Conservation (phyloP, 2,888 invertebrate species). For the Hyposoter dolosus region DNA sequence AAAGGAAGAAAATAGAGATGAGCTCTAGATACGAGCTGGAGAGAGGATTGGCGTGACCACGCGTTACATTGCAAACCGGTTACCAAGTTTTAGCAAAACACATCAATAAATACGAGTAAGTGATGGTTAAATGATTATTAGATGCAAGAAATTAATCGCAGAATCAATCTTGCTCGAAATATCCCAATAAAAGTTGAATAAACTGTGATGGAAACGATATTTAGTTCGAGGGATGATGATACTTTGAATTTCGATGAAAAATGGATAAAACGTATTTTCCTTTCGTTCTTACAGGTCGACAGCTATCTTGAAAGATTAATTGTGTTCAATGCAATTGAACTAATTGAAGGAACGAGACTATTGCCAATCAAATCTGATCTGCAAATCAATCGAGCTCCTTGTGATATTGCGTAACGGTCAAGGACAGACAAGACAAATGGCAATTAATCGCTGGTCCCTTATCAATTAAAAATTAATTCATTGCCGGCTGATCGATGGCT, state of each 20-base stretch:
- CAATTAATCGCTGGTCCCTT: background rate
- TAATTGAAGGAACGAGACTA: background rate
- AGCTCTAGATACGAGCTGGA: slow-evolving; percentile 2
- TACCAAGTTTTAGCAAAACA: slow-evolving; percentile 14
- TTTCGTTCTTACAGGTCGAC: background rate
- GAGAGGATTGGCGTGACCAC: slow-evolving; percentile 44
- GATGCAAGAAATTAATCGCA: background rate
- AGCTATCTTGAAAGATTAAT: background rate
- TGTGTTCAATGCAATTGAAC: background rate
- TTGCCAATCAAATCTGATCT: background rate
- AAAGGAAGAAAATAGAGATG: slow-evolving; percentile 18
- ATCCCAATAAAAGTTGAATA: background rate
- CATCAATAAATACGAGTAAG: slow-evolving; percentile 38
- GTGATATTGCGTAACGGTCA: background rate
- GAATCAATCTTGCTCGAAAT: background rate
- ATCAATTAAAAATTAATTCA: background rate
- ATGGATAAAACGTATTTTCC: background rate
- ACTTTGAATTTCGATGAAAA: background rate
- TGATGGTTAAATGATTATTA: slow-evolving; percentile 29
- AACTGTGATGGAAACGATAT: background rate
- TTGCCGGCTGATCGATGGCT: background rate
- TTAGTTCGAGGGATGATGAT: background rate
- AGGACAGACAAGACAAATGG: background rate
- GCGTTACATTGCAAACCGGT: slow-evolving; percentile 50
- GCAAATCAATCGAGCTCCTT: background rate